Evolutionary conservation across 23 tunicate genomes (phyloP), one percentile per base, ranked within the genome.

Genomic region (Ciona savignyi): DNA sequence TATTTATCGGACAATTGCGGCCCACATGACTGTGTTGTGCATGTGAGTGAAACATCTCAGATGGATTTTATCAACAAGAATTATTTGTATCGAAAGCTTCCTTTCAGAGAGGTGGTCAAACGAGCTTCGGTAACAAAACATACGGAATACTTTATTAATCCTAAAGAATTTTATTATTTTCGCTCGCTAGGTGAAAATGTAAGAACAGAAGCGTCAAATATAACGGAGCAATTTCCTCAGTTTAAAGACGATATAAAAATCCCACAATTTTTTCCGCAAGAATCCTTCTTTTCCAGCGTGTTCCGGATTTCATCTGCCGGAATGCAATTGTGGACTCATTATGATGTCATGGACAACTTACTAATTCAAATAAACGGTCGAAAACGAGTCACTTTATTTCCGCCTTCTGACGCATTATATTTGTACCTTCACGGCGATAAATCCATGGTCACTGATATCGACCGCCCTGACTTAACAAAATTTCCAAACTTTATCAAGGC

Each of bases 241-340:
- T 32, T 91, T 3, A 35, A 72, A 0, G 72, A 91, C 9, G 97
- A 91, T 62, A 76, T 91, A 65, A 75, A 49, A 23, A 69, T 85
- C 3, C 97, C 97, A 1, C 30, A 76, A 48, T 80, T 79, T 56
- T 79, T 91, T 62, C 80, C 90, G 0, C 34, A 71, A 51, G 91
- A 85, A n/a, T 30, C 42, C 4, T 76, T 84, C 29, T 91, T 91
- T 80, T 91, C 97, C 25, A 91, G 91, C 65, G 97, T 91, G 19
- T 80, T 91, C 29, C 78, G 97, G 4, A 84, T 91, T 32, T 80
- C 97, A 1, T 91, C 97, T 27, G 83, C 84, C 24, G 84, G 84
- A n/a, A 66, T 93, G 78, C 94, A 86, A 65, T 83, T 86, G 4
- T 94, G 99, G 99, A 87, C 94, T 26, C 99, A 94, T 75, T 94